Evolutionary conservation across 2,113 vertebrate species (phyloP).

Genomic region (Alligator mississippiensis): DNA sequence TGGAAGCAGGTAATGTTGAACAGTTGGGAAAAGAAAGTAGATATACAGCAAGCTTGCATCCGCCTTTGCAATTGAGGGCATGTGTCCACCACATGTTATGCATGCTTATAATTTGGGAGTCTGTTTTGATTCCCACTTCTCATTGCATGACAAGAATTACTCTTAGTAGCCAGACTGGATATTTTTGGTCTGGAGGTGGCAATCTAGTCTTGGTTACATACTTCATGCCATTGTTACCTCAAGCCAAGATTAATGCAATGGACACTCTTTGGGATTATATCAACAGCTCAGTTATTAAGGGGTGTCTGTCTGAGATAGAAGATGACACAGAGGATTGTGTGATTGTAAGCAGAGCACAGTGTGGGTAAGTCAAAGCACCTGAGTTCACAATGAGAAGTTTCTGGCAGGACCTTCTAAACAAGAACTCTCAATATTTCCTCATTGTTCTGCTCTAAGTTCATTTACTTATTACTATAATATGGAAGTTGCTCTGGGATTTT

Average conservation of each 20-base stretch:
- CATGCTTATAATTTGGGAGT: background rate
- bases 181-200: background rate
- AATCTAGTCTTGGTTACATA: background rate
- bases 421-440: background rate
- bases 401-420: background rate
- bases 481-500: background rate
- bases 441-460: background rate
- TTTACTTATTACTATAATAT: background rate
- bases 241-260: background rate
- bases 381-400: background rate
- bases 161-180: background rate
- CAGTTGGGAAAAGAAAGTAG: background rate
- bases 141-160: background rate
- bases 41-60: background rate
- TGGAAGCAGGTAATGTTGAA: background rate
- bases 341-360: background rate
- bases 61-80: background rate
- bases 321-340: background rate
- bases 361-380: background rate
- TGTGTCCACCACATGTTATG: background rate
- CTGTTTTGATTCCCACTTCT: background rate
- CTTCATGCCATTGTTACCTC: background rate
- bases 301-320: background rate
- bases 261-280: background rate
- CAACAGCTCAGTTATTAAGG: background rate